A percentile compares a stretch with the other conserved stretches of the same genome.
Conservation (phyloP, 2,797 vertebrate species). For the Artibeus lituratus region DNA sequence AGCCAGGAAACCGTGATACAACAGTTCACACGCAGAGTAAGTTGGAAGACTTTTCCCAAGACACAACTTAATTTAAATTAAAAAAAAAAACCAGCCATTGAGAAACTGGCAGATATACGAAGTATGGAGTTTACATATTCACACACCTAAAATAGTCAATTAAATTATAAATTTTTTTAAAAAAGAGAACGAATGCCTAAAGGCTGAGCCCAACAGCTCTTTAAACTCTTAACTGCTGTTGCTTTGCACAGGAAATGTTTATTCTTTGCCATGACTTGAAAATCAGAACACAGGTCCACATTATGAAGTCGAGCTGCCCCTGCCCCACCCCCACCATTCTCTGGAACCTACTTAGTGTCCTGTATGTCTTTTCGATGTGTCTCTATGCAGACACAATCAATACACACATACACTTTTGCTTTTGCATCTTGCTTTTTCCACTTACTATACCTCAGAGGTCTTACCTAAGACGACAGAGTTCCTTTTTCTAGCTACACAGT, state of each 20-base stretch:
- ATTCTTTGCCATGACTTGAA: not conserved
- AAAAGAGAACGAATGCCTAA: not conserved
- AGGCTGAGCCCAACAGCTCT: not conserved
- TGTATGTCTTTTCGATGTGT: not conserved
- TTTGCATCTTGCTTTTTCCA: not conserved
- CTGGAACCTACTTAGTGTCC: not conserved
- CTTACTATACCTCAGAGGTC: not conserved
- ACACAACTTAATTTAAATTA: not conserved
- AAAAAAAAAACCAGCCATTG: not conserved
- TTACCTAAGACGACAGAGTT: not conserved
- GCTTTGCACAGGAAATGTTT: not conserved
- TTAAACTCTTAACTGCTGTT: not conserved
- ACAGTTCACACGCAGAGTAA: not conserved
- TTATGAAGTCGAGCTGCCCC: not conserved
- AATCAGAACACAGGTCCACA: not conserved
- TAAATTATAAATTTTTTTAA: too few relatives aligned
- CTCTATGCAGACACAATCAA: not conserved
- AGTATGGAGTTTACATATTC: too few relatives aligned
- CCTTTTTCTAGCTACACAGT: not conserved
- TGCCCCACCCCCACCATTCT: not conserved
- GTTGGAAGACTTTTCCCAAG: not conserved
- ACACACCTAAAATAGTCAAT: too few relatives aligned
- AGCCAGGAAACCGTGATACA: not conserved
- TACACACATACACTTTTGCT: not conserved
- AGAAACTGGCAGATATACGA: not conserved